Evolutionary conservation across 2,888 invertebrate genomes (phyloP), one percentile per base, ranked within the genome.

Genomic region (Aromia moschata): DNA sequence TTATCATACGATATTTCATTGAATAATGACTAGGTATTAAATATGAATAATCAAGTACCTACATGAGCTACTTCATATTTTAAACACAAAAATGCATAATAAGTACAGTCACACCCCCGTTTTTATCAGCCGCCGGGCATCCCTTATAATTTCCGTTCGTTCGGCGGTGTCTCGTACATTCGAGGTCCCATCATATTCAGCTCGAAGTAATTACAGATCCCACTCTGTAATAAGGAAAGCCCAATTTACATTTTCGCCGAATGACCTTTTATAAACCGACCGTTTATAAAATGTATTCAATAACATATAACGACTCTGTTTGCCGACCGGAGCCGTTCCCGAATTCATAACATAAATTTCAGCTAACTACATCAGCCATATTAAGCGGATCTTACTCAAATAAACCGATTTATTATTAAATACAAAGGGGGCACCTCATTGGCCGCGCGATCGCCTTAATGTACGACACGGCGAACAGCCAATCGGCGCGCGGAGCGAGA

Each of bases 351-450:
- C 69, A 71, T 71, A 72, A 70, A 72, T 72, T 67, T 67, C 56
- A 45, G 66, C 60, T 68, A 69, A 69, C 65, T 62, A 69, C 66
- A 68, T 66, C 70, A 69, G 71, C 71, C 72, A 72, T 72, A 72
- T 67, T 69, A 70, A 70, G 69, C 62, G 65, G 63, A 68, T 69
- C 65, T 70, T 70, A 65, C 68, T 69, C 68, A 72, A 72, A 72
- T 71, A 71, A 65, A 70, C 68, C 65, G 65, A 72, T 72, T 71
- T 65, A 72, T 71, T 69, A 68, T 54, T 55, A 58, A 64, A 62
- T 51, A 55, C 59, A 55, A 59, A 52, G 3, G 58, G n/a, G 49
- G 17, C 46, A 47, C 17, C 15, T 47, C 46, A 66, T 68, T 67
- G 65, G 67, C 52, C 46, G 37, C 38, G 47, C 31, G 16, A 18